Percentiles rank a stretch among this genome's conserved stretches.
Evolutionary conservation across 2,113 vertebrate species (phyloP).

Genomic region (Jacana jacana): DNA sequence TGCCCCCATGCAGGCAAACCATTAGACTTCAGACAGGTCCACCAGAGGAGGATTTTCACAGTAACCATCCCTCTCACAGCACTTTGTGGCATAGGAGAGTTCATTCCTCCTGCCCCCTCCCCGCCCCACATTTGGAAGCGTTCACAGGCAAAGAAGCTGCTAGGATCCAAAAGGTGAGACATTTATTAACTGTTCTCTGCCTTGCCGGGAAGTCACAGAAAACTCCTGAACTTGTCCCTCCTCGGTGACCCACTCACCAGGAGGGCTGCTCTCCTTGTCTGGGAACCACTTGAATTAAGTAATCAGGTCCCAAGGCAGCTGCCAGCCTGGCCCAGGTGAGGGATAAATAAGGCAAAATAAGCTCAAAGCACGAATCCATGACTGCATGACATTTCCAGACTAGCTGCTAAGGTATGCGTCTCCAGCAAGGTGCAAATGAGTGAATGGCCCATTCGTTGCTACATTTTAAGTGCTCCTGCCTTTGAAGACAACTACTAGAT

Average conservation of each 20-base stretch:
- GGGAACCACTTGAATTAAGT: not conserved
- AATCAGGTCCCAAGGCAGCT: not conserved
- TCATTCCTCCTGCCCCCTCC: rapidly evolving
- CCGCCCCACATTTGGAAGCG: not conserved
- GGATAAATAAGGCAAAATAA: not conserved
- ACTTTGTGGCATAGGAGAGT: not conserved
- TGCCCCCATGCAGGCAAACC: not conserved
- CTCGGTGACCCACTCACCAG: not conserved
- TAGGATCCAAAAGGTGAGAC: not conserved
- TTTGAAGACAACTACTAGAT: not conserved
- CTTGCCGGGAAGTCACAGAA: not conserved
- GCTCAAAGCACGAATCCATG: not conserved
- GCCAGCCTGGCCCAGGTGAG: not conserved
- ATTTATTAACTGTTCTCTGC: not conserved
- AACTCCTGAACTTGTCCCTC: not conserved
- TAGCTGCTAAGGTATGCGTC: not conserved
- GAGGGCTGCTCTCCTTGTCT: not conserved
- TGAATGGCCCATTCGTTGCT: not conserved
- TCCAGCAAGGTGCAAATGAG: conserved; percentile 5
- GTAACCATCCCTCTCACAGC: not conserved
- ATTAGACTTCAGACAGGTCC: not conserved
- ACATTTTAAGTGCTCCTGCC: not conserved
- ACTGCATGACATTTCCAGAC: not conserved
- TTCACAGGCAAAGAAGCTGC: not conserved
- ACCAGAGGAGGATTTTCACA: not conserved